Base-by-base conservation (phyloP, 2,113 vertebrate species). In the Caranx melampygus region DNA sequence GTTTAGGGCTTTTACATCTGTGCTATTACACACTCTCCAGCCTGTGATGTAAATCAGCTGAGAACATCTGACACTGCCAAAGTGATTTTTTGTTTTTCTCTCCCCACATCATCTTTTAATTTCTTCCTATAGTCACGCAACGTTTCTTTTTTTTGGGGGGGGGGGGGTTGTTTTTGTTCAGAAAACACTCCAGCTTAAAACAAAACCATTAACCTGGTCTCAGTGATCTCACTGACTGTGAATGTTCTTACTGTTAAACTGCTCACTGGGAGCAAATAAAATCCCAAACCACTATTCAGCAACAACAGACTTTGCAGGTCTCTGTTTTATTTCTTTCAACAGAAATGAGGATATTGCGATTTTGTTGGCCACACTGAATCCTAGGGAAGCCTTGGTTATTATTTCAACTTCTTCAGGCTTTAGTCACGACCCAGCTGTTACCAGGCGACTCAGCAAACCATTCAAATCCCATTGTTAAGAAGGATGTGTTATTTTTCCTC, bases 161-260 rank as follows among this genome's bases (percentile, higher is more conserved):
- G 54, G 6, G 8, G 2, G 55, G 61, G 21, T n/a, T 59, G 6
- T 69, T 45, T 34, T 10, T 16, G 66, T 66, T 62, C 20, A 78
- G 37, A 77, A 70, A 40, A 16, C 8, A 74, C 26, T 7, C 45
- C 71, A 65, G 69, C 72, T 70, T 59, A 75, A 26, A 26, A 83
- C 35, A 75, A 78, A 83, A 85, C 52, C 66, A 62, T 75, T 83
- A 73, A 88, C 80, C 74, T 81, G 59, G 2, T 79, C 52, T 68
- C 61, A 80, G 83, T 89, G 86, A 88, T 84, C 82, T 90, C 83
- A 90, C 51, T 83, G 84, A 88, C 83, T 84, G 82, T 65, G 86
- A 82, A 89, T 88, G 78, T 82, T 77, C 83, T 79, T 31, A 44
- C 77, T 78, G 67, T 66, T 70, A 52, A 66, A 44, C 65, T 80